Base-by-base conservation (phyloP, 2,113 vertebrate genomes). In the Geococcyx californianus region DNA sequence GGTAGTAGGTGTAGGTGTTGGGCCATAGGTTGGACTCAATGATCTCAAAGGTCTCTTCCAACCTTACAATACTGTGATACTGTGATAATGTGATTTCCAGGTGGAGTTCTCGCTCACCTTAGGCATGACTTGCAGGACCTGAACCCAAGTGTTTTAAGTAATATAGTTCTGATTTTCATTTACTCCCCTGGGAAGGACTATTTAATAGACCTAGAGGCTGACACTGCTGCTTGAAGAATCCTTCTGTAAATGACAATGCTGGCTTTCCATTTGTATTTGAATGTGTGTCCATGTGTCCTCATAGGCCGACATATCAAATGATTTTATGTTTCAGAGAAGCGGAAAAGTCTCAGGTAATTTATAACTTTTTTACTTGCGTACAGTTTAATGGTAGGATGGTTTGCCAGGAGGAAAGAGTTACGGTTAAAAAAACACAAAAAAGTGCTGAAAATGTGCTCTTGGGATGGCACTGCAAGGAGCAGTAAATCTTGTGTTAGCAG, bases 401-500 rank as follows among this genome's bases (percentile, higher is more conserved):
- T 78, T 55, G 11, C 36, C 83, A 95, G 55, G 72, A 85, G 44
- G 26, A 80, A 86, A 66, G 62, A 95, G 20, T 54, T 87, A 74
- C 59, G 93, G 75, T 82, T 91, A 59, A 85, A 95, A 95, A 92
- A 79, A 3, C 29, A 55, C 60, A 40, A 36, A 89, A 87, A 95
- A 67, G n/a, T 3, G 11, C 31, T 76, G 60, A 72, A 95, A 90
- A 66, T 51, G 42, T 42, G 55, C 12, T 0, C 89, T 93, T 94
- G 92, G 75, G 82, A 93, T 89, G 82, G 69, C 89, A 92, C 38
- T 83, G 86, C 68, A 82, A 79, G 55, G 28, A 94, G 88, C 78
- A 85, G 78, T 90, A 96, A 92, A 94, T 96, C 88, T 93, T 78
- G 55, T 1, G 7, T 54, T 80, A 89, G 93, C 78, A 90, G 78